phyloP scores from a whole-genome alignment of 2,113 vertebrate genomes.

The Blennius ocellaris region DNA sequence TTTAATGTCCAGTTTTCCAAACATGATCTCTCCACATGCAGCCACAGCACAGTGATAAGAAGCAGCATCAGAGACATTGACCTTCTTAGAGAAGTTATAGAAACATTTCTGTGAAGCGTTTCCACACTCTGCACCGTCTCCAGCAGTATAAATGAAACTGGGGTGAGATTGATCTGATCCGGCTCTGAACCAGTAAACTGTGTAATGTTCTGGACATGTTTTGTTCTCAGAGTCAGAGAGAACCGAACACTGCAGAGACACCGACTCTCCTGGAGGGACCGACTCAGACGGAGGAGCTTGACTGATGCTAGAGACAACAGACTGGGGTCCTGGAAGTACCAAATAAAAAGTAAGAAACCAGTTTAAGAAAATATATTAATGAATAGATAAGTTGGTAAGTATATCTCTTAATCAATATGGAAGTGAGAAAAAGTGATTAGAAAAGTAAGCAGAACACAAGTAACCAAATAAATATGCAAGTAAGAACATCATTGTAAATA shows the following conservation, averaged over 20 bases:
- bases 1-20: slow-evolving; percentile 25
- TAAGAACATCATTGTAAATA: background rate
- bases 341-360: background rate
- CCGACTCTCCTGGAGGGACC: slow-evolving; percentile 20
- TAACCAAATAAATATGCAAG: no score
- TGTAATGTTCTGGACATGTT: slow-evolving; percentile 20
- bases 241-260: slow-evolving; percentile 46
- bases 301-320: background rate
- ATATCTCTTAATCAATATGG: no score
- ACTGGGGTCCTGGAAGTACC: slow-evolving; percentile 3
- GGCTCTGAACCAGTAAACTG: slow-evolving; percentile 51
- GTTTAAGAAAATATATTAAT: no score
- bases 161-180: slow-evolving; percentile 14
- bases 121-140: background rate
- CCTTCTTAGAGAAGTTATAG: slow-evolving; percentile 17
- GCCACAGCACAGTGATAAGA: slow-evolving; percentile 55
- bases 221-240: slow-evolving; percentile 1
- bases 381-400: no score
- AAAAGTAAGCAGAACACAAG: no score
- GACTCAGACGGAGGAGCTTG: background rate
- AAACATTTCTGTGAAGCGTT: slow-evolving; percentile 3
- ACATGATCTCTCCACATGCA: slow-evolving; percentile 42
- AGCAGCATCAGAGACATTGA: slow-evolving; percentile 20
- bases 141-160: background rate
- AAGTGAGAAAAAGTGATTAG: no score